Percentiles rank a stretch among this genome's conserved stretches.
Evolutionary conservation across 2,888 invertebrate species (phyloP).

Genomic region (Polydrusus cervinus): DNA sequence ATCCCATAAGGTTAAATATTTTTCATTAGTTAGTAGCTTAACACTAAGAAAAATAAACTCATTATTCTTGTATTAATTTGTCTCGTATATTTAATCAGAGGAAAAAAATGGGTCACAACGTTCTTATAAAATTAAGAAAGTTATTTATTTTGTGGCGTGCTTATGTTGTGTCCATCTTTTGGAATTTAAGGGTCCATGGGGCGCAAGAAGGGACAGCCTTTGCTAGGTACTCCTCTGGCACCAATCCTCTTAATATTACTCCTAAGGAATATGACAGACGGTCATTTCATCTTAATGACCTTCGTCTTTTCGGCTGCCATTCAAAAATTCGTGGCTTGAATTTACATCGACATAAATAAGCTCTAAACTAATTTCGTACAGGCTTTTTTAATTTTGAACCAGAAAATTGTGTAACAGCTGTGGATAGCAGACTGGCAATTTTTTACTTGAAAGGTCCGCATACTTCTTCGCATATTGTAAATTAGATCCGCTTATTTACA

Average conservation of each 20-base stretch:
- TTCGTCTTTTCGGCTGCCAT: constrained; percentile 10
- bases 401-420: constrained; percentile 19
- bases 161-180: too few relatives aligned
- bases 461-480: constrained; percentile 18
- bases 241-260: not conserved
- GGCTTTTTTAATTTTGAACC: constrained; percentile 18
- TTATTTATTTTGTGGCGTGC: too few relatives aligned
- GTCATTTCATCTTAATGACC: not conserved
- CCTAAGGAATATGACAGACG: not conserved
- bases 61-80: not conserved
- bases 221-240: too few relatives aligned
- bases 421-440: constrained; percentile 12
- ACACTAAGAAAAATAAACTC: not conserved
- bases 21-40: not conserved
- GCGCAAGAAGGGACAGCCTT: not conserved
- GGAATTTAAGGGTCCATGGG: too few relatives aligned
- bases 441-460: constrained; percentile 12
- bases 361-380: constrained; percentile 17
- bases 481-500: constrained; percentile 3
- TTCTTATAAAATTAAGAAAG: too few relatives aligned
- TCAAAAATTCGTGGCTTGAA: constrained; percentile 20
- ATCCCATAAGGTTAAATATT: not conserved
- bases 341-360: constrained; percentile 39
- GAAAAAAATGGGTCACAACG: too few relatives aligned
- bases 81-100: too few relatives aligned